Conservation (phyloP, 2,888 invertebrate species). For the Cotesia congregata region DNA sequence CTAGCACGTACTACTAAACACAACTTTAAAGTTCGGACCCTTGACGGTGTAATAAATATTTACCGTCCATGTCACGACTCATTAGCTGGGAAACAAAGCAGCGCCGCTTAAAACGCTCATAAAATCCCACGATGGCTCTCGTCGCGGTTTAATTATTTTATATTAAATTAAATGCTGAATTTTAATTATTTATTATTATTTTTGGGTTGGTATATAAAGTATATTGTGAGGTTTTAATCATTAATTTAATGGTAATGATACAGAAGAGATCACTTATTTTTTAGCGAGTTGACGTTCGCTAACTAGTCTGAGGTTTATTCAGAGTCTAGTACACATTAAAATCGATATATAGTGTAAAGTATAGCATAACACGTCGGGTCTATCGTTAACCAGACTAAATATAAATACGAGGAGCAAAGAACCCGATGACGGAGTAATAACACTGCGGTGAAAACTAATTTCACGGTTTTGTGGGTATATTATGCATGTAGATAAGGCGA, state of each 20-base stretch:
- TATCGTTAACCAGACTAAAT: slow-evolving; percentile 36
- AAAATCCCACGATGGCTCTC: neutral
- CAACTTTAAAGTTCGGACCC: slow-evolving; percentile 15
- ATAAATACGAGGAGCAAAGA: slow-evolving; percentile 42
- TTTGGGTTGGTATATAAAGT: no score
- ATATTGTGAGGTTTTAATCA: no score
- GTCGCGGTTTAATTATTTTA: slow-evolving; percentile 5
- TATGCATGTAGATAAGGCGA: slow-evolving; percentile 39
- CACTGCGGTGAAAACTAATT: slow-evolving; percentile 45
- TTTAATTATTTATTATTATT: no score
- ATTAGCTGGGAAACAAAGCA: slow-evolving; percentile 14
- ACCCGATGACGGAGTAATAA: slow-evolving; percentile 44
- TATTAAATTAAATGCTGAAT: neutral
- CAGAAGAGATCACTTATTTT: no score
- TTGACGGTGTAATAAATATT: slow-evolving; percentile 21
- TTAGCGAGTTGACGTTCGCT: neutral
- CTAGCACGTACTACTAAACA: slow-evolving; percentile 26
- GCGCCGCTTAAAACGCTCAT: neutral
- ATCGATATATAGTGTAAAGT: neutral
- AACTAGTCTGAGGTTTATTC: neutral
- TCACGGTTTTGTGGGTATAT: slow-evolving; percentile 42
- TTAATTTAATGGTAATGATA: no score
- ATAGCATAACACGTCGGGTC: neutral
- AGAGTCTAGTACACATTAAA: slow-evolving; percentile 2
- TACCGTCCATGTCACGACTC: slow-evolving; percentile 14